These are phyloP conservation scores for Drosophila maculinotata DNA, from an alignment of 2,888 invertebrate genomes.

Conservation along the genomic window DNA sequence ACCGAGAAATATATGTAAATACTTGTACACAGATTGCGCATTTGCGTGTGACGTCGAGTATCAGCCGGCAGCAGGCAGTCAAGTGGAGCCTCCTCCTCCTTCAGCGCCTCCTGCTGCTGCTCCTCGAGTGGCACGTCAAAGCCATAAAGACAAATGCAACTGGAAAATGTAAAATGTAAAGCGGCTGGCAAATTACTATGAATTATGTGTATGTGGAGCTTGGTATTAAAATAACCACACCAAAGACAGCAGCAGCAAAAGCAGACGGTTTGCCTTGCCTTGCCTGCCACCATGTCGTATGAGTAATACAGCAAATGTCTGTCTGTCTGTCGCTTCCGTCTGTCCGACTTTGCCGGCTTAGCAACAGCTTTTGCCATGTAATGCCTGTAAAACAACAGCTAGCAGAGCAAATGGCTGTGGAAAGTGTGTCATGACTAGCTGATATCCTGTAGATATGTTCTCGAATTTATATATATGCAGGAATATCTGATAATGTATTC, in stretches of 20 bases:
- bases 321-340: conserved; percentile 6
- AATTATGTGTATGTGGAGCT: conserved; percentile 77
- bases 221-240: conserved; percentile 72
- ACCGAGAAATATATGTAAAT: neutral
- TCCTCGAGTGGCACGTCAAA: conserved; percentile 43
- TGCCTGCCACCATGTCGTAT: conserved; percentile 49
- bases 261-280: neutral
- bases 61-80: conserved; percentile 40
- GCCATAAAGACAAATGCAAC: conserved; percentile 63
- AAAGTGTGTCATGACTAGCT: neutral
- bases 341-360: conserved; percentile 57
- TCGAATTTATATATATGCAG: too few species aligned
- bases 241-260: conserved; percentile 22
- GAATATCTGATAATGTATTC: too few species aligned
- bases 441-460: conserved; percentile 21
- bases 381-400: conserved; percentile 39
- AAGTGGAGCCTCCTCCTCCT: conserved; percentile 23
- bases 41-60: conserved; percentile 56
- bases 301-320: conserved; percentile 60
- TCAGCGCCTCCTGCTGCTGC: neutral
- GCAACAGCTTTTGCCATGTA: conserved; percentile 63
- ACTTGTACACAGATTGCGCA: conserved; percentile 53
- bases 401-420: conserved; percentile 12
- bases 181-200: conserved; percentile 76
- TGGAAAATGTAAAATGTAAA: conserved; percentile 67